phyloP scores from a whole-genome alignment of 2,888 invertebrate species.

The Drosophila algonquin region DNA sequence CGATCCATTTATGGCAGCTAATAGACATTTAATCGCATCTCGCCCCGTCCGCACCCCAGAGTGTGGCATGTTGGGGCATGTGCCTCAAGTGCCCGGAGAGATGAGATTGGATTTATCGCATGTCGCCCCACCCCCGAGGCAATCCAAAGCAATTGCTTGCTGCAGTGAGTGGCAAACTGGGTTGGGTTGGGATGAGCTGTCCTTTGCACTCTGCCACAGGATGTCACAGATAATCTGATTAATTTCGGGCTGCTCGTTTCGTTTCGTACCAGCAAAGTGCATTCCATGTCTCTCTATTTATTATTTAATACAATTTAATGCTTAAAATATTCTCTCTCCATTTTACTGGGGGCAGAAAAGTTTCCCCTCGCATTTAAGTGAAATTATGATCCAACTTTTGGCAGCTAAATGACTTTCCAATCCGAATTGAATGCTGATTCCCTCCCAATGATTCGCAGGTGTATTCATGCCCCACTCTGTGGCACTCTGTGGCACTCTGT shows the following conservation, averaged over 20 bases:
- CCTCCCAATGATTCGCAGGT: background rate
- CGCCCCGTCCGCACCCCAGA: constrained; percentile 2
- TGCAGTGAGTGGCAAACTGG: too few relatives aligned
- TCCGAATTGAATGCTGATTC: background rate
- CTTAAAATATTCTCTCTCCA: too few relatives aligned
- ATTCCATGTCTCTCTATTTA: background rate
- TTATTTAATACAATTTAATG: background rate
- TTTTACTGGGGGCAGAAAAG: too few relatives aligned
- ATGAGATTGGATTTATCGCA: constrained; percentile 46
- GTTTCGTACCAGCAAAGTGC: background rate
- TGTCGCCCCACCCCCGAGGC: background rate
- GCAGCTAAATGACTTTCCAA: too few relatives aligned
- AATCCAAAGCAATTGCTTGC: background rate
- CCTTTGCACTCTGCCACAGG: background rate
- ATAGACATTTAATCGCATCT: constrained; percentile 57
- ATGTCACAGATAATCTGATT: background rate
- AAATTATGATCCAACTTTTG: too few relatives aligned
- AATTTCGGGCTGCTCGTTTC: background rate
- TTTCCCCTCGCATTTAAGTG: too few relatives aligned
- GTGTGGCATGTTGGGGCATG: background rate
- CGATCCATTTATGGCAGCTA: constrained; percentile 52
- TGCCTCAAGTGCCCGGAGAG: constrained; percentile 43
- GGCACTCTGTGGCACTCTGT: background rate
- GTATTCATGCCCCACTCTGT: background rate
- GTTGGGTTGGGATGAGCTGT: background rate